Conservation (phyloP, 2,113 vertebrate genomes). For the Gambusia affinis region DNA sequence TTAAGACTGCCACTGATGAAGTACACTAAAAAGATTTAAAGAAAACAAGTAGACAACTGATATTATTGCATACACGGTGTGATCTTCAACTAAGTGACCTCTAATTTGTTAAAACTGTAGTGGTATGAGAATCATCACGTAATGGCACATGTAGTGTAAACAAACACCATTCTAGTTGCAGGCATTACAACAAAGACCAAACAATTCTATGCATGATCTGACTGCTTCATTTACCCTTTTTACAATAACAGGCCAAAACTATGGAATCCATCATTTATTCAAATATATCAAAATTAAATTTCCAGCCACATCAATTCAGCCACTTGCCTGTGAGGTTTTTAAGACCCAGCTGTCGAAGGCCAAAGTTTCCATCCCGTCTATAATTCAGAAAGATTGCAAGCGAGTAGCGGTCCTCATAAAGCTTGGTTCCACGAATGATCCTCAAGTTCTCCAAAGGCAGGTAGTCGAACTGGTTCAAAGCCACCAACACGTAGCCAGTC, state of each 20-base stretch:
- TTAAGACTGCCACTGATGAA: too few species aligned
- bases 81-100: too few species aligned
- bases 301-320: not conserved
- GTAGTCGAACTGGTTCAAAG: constrained; percentile 98
- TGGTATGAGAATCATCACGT: too few species aligned
- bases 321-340: constrained; percentile 90
- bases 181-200: not conserved
- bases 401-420: constrained; percentile 94
- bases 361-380: constrained; percentile 93
- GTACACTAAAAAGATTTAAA: too few species aligned
- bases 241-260: not conserved
- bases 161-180: too few species aligned
- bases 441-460: constrained; percentile 96
- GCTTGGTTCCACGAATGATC: constrained; percentile 93
- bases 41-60: too few species aligned
- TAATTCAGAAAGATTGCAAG: constrained; percentile 97
- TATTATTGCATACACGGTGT: too few species aligned
- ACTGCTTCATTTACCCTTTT: not conserved
- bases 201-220: not conserved
- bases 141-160: too few species aligned
- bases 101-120: too few species aligned
- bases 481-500: constrained; percentile 96
- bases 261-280: not conserved
- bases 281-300: not conserved
- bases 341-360: constrained; percentile 91